Evolutionary conservation across 2,888 invertebrate genomes (phyloP), one percentile per base, ranked within the genome.

Genomic region (Protophormia terraenovae): DNA sequence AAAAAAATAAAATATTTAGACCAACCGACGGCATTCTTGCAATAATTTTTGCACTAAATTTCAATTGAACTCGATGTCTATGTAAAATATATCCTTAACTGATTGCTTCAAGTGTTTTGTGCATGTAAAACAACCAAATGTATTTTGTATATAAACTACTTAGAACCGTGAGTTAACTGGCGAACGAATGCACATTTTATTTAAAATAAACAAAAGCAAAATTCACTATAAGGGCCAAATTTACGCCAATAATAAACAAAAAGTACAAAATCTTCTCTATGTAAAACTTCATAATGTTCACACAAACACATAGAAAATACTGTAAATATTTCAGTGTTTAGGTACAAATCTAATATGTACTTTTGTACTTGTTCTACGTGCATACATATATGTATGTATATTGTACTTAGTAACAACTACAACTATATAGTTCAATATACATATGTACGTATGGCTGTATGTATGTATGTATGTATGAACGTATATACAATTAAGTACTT

Each of bases 1-100:
- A 66, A 58, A 47, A 41, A 79, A 80, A 67, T 32, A 38, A 38
- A 35, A 76, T 50, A 76, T 71, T 76, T 72, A 72, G 83, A 81
- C 78, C 77, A 75, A 83, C 41, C 41, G 41, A 41, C 41, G 41
- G 41, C 41, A 10, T 41, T 41, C 14, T 41, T 41, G 10, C 41
- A 41, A 41, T 2, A 7, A 41, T 5, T 41, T 6, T 41, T 41
- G 41, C 41, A 41, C 41, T 12, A 12, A 41, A 41, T 12, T 41
- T 41, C 7, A 41, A 41, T 41, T 41, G 7, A 10, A 41, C 14
- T 41, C 41, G 3, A 8, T 41, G 41, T 10, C 10, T 6, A 12
- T 12, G 41, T 12, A 41, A 41, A 41, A 12, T 41, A 41, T 7
- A 41, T 41, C 3, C 41, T 41, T 8, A 12, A 41, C 41, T 41